Conservation (phyloP, 30 jellyfish, hydroid and myxozoan species). For the Cassiopea andromeda region DNA sequence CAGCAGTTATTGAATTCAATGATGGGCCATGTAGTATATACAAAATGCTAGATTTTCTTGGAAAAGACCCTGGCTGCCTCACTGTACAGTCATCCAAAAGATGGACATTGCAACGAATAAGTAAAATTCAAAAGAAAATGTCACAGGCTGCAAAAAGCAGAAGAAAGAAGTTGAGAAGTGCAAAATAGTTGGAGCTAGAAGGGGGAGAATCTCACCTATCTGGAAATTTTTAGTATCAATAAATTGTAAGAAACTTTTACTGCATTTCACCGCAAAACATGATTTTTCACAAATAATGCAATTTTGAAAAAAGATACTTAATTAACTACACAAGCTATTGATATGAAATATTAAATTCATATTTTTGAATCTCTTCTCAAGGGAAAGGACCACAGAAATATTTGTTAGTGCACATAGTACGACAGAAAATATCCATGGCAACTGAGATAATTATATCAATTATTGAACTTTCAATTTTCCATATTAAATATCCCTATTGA, state of each 20-base stretch:
- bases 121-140: background rate
- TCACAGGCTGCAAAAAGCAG: background rate
- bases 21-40: background rate
- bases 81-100: background rate
- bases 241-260: background rate
- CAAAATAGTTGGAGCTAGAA: background rate
- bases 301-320: background rate
- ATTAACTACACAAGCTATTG: background rate
- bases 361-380: too few relatives aligned
- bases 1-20: background rate
- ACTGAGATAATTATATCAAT: background rate
- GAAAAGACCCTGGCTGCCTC: background rate
- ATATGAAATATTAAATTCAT: background rate
- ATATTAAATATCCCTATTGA: too few relatives aligned
- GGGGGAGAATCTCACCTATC: background rate
- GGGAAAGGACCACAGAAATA: background rate
- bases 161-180: background rate
- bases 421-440: background rate
- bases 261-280: background rate
- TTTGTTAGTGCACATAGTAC: background rate
- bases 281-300: background rate
- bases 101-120: background rate
- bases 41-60: background rate
- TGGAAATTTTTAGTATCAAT: background rate
- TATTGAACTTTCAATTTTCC: background rate